These are phyloP conservation scores for Euphydryas editha DNA, from an alignment of 2,888 invertebrate genomes.

Conservation along the genomic window DNA sequence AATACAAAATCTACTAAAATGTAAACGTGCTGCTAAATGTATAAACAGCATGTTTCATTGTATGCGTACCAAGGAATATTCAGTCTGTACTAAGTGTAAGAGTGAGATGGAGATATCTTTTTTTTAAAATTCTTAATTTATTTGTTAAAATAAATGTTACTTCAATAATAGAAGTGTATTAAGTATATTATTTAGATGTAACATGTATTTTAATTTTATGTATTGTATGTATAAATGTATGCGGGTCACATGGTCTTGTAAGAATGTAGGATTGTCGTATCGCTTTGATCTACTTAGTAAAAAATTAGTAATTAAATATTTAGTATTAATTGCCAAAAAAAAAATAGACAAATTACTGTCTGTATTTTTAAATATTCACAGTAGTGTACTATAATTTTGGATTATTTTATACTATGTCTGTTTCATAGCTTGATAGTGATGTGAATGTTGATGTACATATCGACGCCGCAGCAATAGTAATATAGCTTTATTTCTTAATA, in stretches of 20 bases:
- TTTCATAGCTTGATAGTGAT: background rate
- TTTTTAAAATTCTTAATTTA: background rate
- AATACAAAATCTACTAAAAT: too few relatives aligned
- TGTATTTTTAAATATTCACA: slow-evolving; percentile 3
- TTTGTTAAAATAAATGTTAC: background rate
- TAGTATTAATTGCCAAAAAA: slow-evolving; percentile 11
- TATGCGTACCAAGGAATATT: too few relatives aligned
- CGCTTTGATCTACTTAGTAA: background rate
- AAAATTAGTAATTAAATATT: slow-evolving; percentile 1
- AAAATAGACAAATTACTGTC: background rate
- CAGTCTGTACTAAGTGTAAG: background rate
- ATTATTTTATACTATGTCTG: background rate
- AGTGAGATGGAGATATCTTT: background rate
- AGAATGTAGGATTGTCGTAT: slow-evolving; percentile 5
- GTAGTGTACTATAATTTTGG: background rate
- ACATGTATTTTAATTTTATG: background rate
- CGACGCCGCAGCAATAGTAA: background rate
- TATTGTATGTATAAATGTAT: background rate
- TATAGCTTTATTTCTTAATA: background rate
- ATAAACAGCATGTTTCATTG: too few relatives aligned
- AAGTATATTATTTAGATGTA: background rate
- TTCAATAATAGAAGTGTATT: background rate
- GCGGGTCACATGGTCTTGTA: slow-evolving; percentile 20
- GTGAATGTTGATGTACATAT: slow-evolving; percentile 8
- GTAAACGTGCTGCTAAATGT: too few relatives aligned